Percentiles rank a stretch among this genome's conserved stretches.
These are phyloP conservation scores for human (Homo sapiens) DNA, from an alignment of 2,113 vertebrate species.

Conservation along the genomic window DNA sequence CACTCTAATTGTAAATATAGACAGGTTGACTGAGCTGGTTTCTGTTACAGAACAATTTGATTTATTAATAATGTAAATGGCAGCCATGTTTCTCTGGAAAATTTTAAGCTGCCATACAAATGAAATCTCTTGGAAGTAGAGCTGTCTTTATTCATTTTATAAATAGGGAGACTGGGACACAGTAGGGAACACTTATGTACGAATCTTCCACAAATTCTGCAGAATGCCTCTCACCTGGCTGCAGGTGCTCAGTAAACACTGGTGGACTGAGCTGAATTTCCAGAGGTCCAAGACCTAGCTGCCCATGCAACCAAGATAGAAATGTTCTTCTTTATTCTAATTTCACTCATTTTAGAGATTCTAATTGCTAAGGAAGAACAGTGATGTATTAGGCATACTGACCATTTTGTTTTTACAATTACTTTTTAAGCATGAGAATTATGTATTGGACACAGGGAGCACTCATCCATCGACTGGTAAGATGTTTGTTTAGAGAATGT, in stretches of 20 bases:
- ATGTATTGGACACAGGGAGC: neutral
- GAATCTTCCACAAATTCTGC: neutral
- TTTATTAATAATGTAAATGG: constrained; percentile 6
- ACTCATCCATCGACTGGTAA: constrained; percentile 61
- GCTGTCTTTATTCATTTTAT: neutral
- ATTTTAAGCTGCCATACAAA: neutral
- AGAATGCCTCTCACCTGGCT: neutral
- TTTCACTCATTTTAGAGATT: neutral
- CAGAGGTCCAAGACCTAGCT: neutral
- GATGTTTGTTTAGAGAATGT: constrained; percentile 67
- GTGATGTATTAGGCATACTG: constrained; percentile 34
- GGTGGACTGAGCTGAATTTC: neutral
- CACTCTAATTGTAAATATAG: neutral
- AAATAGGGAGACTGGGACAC: neutral
- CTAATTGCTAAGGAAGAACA: neutral
- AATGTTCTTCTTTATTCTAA: neutral
- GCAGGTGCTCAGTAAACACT: neutral
- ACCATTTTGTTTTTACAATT: constrained; percentile 53
- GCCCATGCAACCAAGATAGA: neutral
- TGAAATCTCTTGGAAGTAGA: neutral
- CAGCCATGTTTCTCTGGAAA: neutral
- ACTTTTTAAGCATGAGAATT: neutral
- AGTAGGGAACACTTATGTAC: neutral
- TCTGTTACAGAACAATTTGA: neutral
- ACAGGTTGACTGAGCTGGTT: neutral